Percentiles rank a stretch among this genome's conserved stretches.
Conservation (phyloP, 2,797 vertebrate species). For the Myripristis jacobus region DNA sequence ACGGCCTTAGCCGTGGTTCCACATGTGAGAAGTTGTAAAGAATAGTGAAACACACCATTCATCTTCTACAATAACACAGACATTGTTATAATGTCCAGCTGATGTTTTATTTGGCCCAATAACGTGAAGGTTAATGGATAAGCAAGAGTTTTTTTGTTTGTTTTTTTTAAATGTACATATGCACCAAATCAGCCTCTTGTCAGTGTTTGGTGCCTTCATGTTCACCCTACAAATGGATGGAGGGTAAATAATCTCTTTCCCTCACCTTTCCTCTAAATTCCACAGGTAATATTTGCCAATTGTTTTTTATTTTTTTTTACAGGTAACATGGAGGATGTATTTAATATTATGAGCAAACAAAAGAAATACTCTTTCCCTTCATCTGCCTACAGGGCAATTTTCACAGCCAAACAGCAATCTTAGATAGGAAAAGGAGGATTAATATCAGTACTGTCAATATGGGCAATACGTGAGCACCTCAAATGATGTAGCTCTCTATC, state of each 20-base stretch:
- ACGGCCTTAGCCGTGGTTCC: constrained; percentile 52
- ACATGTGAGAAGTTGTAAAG: too few relatives aligned
- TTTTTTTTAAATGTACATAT: constrained; percentile 52
- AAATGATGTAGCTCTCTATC: constrained; percentile 51
- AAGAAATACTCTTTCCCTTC: constrained; percentile 42
- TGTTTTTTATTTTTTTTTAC: too few relatives aligned
- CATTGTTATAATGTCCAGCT: constrained; percentile 64
- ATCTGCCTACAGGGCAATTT: constrained; percentile 55
- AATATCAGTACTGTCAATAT: constrained; percentile 24
- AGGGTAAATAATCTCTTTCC: constrained; percentile 42
- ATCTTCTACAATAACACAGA: constrained; percentile 67
- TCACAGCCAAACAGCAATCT: constrained; percentile 32
- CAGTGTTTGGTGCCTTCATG: constrained; percentile 47
- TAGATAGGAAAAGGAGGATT: constrained; percentile 26
- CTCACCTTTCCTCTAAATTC: constrained; percentile 22
- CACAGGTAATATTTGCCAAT: constrained; percentile 13
- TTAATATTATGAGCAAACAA: constrained; percentile 35
- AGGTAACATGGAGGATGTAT: constrained; percentile 28
- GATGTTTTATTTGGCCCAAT: constrained; percentile 62
- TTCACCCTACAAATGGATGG: constrained; percentile 40
- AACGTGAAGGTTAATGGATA: constrained; percentile 45
- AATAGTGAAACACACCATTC: constrained; percentile 62
- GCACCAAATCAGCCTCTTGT: constrained; percentile 42
- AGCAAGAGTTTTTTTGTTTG: constrained; percentile 20
- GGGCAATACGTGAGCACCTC: constrained; percentile 30